Evolutionary conservation across 2,888 invertebrate genomes (phyloP), one percentile per base, ranked within the genome.

Genomic region (Sisyra nigra): DNA sequence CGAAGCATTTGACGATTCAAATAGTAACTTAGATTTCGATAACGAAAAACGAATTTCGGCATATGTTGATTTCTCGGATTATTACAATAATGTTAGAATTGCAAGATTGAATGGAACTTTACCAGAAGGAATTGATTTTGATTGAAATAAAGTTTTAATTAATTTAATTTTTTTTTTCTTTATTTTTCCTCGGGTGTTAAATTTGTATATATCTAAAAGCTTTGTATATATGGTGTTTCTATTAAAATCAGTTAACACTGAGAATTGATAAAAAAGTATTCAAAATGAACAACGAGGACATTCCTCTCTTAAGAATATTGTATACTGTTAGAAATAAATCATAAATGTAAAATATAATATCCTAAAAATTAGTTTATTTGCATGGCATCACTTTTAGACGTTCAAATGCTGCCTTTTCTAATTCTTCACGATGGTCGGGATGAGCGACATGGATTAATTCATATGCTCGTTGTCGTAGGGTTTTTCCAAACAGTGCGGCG

Each of bases 371-470:
- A 40, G 6, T n/a, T n/a, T n/a, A n/a, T n/a, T 73, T 66, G 43
- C 68, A 62, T 1, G 87, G 87, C 81, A 82, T 85, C 48, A 70
- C 69, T 59, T 84, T 80, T 7, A 87, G 70, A 36, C 87, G 72
- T 52, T 91, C 85, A 58, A 82, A 94, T 8, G 92, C 85, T 4
- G 83, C 80, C 57, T 86, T 87, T 59, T 94, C 93, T 18, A 94
- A 66, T 0, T 63, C 56, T 55, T 85, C 82, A 41, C 88, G 73
- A 54, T 92, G 89, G 57, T 86, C 74, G 0, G 94, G 94, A 61
- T 93, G 92, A 1, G 94, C 80, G 31, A 94, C 77, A 49, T 81
- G 71, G 55, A 94, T 93, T 3, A 94, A 71, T 46, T 80, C 91
- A 61, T 91, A 76, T 3, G 93, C 92, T 42, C 94, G 69, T 60